These are phyloP conservation scores for Hormaphis cornu DNA, from an alignment of 1,140 invertebrate species.

Conservation along the genomic window DNA sequence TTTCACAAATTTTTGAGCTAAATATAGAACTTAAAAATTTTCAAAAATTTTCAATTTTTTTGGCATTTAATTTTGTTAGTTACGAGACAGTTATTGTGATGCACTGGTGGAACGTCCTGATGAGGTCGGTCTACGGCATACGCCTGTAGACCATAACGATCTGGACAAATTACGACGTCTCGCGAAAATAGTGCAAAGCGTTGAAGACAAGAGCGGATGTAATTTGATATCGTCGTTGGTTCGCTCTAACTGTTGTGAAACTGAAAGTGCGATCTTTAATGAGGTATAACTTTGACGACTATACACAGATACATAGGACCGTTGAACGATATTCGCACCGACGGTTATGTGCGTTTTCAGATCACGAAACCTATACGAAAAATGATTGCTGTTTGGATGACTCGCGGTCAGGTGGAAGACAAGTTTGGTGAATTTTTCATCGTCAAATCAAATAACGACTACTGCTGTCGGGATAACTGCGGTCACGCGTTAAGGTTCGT, in stretches of 20 bases:
- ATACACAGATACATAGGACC: too few relatives aligned
- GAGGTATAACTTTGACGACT: neutral
- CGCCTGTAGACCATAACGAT: neutral
- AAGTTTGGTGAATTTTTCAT: conserved; percentile 2
- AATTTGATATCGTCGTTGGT: neutral
- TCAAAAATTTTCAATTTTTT: too few relatives aligned
- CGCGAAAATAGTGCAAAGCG: neutral
- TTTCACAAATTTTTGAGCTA: too few relatives aligned
- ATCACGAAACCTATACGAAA: neutral
- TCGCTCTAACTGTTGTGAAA: neutral
- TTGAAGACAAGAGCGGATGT: neutral
- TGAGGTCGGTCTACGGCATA: neutral
- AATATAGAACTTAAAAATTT: too few relatives aligned
- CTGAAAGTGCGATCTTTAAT: neutral
- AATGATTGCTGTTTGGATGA: neutral
- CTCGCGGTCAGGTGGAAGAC: neutral
- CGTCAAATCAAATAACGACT: neutral
- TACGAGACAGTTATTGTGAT: neutral
- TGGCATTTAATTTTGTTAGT: neutral
- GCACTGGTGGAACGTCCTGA: neutral
- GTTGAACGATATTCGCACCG: too few relatives aligned
- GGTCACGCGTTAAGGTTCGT: neutral
- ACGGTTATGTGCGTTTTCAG: neutral
- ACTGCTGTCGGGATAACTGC: neutral
- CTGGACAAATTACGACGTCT: neutral